Base-by-base conservation (phyloP, 2,888 invertebrate species). In the Lasiommata megera region DNA sequence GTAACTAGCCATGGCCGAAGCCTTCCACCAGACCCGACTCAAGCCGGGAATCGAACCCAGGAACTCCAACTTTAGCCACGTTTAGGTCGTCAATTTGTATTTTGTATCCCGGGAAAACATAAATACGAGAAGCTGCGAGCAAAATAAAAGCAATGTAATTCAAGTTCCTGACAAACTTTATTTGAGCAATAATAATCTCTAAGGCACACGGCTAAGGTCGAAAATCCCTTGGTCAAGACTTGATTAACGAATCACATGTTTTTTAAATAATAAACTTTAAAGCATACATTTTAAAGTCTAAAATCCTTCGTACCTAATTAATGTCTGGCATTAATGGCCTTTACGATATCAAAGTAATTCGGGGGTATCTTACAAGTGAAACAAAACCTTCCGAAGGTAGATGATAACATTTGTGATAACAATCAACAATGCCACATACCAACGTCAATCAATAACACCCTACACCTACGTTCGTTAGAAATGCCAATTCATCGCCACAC, bases 361-460 rank as follows among this genome's bases (percentile, higher is more conserved):
- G n/a, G 17, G n/a, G 12, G 18, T 37, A 48, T 18, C 36, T 36
- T 5, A 23, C 12, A 23, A 36, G n/a, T 48, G 17, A 48, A 48
- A 48, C 36, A 23, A 48, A 48, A 48, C 36, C 48, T 48, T 48
- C 36, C 23, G 37, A 48, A 48, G 37, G 36, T 37, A 37, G 14
- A 31, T 9, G 37, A 48, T 48, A 48, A 48, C 8, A 18, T 5
- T 7, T 5, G 3, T 23, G 37, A 48, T 37, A 47, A 5, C 23
- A 23, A 23, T 23, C 16, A 18, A 48, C 37, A 50, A 50, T 37
- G 14, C 28, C 28, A 50, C 50, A 50, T 38, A 38, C 50, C 50
- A 23, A 37, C 37, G 38, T 38, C 12, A 48, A 36, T 48, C 18
- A 48, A 37, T 37, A 18, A 34, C 31, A 37, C 16, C 14, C 14